Evolutionary conservation across 2,113 vertebrate genomes (phyloP), one percentile per base, ranked within the genome.

Genomic region (Phalacrocorax brasilianus): DNA sequence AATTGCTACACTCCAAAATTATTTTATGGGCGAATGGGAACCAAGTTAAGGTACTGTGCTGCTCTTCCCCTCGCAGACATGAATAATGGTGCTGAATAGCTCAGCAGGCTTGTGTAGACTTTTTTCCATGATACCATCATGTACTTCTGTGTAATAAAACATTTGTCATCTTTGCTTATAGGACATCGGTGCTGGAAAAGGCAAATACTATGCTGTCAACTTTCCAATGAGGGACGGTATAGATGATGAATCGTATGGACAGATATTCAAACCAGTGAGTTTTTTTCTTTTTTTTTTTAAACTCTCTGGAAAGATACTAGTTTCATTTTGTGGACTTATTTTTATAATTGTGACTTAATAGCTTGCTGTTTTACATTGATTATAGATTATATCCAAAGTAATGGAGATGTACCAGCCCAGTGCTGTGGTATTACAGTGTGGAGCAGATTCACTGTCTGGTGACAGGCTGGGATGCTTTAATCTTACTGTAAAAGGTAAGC

Each of bases 111-210:
- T 40, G 20, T 40, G 21, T 78, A 47, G 9, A 11, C 12, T 66
- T 52, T 59, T 77, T 86, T 52, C 33, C 17, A 1, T 82, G 0
- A 26, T 74, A 56, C 5, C 14, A 13, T 72, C 21, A 5, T 56
- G 26, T 66, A 13, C 11, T 79, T 61, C 44, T 77, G 32, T 63
- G 18, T 76, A 84, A 88, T 55, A 82, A 59, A 66, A 3, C 74
- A 16, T 91, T 65, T 97, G n/a, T 89, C 66, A 19, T 76, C 23
- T 91, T 72, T 91, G 27, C 68, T 85, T 94, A 12, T 52, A 99
- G 99, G 99, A 99, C 94, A 99, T 99, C 73, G 99, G 99, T 93
- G 99, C 99, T 81, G 99, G 99, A 95, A 99, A 99, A 98, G 99
- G 98, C 75, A 99, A 99, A 94, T 99, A 99, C 79, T 99, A 99